Base-by-base conservation (phyloP, 1,140 invertebrate species). In the Bombus difficillimus region DNA sequence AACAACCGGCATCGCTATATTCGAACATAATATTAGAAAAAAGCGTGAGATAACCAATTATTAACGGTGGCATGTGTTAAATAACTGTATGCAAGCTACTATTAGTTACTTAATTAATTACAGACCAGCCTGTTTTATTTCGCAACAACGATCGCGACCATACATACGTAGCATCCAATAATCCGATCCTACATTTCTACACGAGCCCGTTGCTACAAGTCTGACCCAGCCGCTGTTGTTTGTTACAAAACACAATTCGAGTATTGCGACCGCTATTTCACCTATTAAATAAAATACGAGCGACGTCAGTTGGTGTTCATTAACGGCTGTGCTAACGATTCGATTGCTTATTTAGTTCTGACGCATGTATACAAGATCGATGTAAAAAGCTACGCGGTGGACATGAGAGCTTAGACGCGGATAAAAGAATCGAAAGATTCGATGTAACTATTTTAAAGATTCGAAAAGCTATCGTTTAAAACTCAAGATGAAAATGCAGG, bases 221-320 rank as follows among this genome's bases (percentile, higher is more conserved):
- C 80, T 37, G 71, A n/a, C 64, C 74, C 87, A 86, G 86, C 88
- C 89, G 89, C 87, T 92, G 92, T 92, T 92, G 86, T 93, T 94
- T 93, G 93, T 94, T 93, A 92, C 94, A 92, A 94, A 93, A 92
- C 89, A 92, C 92, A 93, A 93, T 93, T 93, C 92, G 89, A 85
- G 84, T 76, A 84, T 86, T 82, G 88, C 83, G 39, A 88, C 69
- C 86, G 78, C 91, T 89, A 92, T 93, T 93, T 93, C 87, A 83
- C 89, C 90, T 94, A 94, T 94, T 93, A 93, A 94, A 94, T 93
- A 94, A 94, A 94, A 93, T 93, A 94, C 92, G 86, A 92, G 92
- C 90, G 85, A 92, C 91, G 92, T 93, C 92, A 93, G 92, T 92
- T 91, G 92, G 90, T 92, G 93, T 94, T 94, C 93, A 94, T 94